phyloP scores from a whole-genome alignment of 2,113 vertebrate species.

The Xiphophorus maculatus region DNA sequence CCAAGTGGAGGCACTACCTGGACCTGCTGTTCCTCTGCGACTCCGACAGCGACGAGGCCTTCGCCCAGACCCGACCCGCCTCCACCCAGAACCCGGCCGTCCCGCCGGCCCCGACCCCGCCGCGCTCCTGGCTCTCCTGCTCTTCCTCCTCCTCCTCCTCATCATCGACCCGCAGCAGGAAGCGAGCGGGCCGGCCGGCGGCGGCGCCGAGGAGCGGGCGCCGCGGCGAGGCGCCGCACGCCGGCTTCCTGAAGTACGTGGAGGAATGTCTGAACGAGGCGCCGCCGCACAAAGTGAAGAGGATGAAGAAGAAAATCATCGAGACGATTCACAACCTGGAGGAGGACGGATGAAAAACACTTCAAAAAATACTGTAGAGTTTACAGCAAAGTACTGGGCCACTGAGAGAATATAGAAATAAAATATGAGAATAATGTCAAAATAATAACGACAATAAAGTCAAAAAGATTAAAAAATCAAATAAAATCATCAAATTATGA shows the following conservation, averaged over 20 bases:
- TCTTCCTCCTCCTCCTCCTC: conserved; percentile 45
- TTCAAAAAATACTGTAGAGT: conserved; percentile 8
- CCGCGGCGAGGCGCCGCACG: conserved; percentile 34
- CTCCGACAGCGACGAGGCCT: conserved; percentile 56
- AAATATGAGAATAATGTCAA: no score
- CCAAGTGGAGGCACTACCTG: conserved; percentile 63
- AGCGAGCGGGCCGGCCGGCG: conserved; percentile 3
- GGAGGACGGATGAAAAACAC: conserved; percentile 19
- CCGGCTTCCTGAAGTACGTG: conserved; percentile 68
- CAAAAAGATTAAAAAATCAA: no score
- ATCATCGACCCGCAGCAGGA: conserved; percentile 38
- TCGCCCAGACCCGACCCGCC: not conserved
- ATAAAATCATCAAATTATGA: no score
- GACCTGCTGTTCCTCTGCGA: conserved; percentile 69
- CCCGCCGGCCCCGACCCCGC: conserved; percentile 48
- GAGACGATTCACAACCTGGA: conserved; percentile 56
- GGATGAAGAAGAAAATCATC: conserved; percentile 67
- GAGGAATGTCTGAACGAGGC: conserved; percentile 72
- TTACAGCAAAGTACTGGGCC: no score
- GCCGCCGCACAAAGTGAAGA: conserved; percentile 56
- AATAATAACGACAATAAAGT: no score
- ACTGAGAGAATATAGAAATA: no score
- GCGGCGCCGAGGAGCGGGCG: conserved; percentile 22
- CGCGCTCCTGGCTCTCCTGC: conserved; percentile 52
- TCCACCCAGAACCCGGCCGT: not conserved